Conservation (phyloP, 1,140 invertebrate genomes). For the Caenorhabditis inopinata region DNA sequence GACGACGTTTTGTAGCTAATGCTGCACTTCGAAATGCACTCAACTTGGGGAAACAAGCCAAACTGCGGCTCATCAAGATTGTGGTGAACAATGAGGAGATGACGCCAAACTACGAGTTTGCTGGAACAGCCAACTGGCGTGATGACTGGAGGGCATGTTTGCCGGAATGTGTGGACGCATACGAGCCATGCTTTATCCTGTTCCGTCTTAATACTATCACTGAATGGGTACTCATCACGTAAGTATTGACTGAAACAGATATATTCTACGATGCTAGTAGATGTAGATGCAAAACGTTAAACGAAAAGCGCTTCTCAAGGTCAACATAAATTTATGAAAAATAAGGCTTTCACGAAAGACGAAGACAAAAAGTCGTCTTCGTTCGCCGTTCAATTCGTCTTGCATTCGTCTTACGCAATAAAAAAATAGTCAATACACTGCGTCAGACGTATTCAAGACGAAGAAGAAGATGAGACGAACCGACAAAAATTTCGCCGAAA, state of each 20-base stretch:
- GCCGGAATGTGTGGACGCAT: conserved; percentile 75
- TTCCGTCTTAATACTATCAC: conserved; percentile 81
- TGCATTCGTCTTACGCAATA: too few species aligned
- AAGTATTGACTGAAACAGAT: conserved; percentile 80
- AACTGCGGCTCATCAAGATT: conserved; percentile 63
- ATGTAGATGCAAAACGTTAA: too few species aligned
- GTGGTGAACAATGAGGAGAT: conserved; percentile 73
- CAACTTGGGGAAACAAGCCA: conserved; percentile 62
- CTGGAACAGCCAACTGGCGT: conserved; percentile 78
- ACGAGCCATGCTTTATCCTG: conserved; percentile 88
- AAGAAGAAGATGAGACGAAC: too few species aligned
- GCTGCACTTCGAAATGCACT: conserved; percentile 58
- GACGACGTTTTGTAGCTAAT: conserved; percentile 60
- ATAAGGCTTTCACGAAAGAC: too few species aligned
- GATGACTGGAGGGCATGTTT: conserved; percentile 76
- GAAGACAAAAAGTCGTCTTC: too few species aligned
- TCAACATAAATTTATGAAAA: too few species aligned
- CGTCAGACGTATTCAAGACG: too few species aligned
- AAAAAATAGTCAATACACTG: too few species aligned
- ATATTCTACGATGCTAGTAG: too few species aligned
- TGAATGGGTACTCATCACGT: conserved; percentile 91
- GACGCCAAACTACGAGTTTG: conserved; percentile 73
- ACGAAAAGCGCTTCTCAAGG: too few species aligned
- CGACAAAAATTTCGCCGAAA: too few species aligned
- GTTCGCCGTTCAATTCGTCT: too few species aligned